These are phyloP conservation scores for Myocastor coypus DNA, from an alignment of 2,113 vertebrate genomes.

Conservation along the genomic window DNA sequence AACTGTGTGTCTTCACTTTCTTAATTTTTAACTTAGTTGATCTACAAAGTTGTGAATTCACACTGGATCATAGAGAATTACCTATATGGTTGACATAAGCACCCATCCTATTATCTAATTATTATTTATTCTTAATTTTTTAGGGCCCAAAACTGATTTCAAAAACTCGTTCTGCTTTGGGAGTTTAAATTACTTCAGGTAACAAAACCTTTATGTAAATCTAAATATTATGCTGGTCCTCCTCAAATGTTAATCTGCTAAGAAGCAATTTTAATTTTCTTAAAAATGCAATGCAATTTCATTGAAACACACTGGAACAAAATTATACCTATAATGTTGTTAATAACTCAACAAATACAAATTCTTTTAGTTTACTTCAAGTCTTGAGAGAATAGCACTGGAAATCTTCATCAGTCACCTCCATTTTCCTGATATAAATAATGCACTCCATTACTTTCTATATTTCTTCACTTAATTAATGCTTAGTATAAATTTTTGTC, in stretches of 20 bases:
- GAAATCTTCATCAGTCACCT: neutral
- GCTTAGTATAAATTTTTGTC: constrained; percentile 38
- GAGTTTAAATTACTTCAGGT: constrained; percentile 78
- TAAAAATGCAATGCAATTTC: neutral
- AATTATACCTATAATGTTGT: neutral
- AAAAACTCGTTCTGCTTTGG: constrained; percentile 77
- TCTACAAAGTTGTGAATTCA: neutral
- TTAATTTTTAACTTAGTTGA: neutral
- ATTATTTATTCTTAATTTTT: constrained; percentile 61
- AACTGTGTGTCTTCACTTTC: neutral
- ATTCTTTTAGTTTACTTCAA: constrained; percentile 7
- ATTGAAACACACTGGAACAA: neutral
- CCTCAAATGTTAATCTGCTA: neutral
- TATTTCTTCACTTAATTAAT: neutral
- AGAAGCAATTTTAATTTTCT: neutral
- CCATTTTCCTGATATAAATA: neutral
- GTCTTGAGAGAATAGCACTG: neutral
- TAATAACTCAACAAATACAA: neutral
- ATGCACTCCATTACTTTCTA: neutral
- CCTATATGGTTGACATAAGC: neutral
- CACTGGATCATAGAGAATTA: neutral
- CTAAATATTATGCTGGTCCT: neutral
- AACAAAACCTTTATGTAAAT: constrained; percentile 47
- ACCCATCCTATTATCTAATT: neutral
- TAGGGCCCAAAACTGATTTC: constrained; percentile 78